Evolutionary conservation across 1,140 invertebrate species (phyloP).

Genomic region (Coboldia fuscipes): DNA sequence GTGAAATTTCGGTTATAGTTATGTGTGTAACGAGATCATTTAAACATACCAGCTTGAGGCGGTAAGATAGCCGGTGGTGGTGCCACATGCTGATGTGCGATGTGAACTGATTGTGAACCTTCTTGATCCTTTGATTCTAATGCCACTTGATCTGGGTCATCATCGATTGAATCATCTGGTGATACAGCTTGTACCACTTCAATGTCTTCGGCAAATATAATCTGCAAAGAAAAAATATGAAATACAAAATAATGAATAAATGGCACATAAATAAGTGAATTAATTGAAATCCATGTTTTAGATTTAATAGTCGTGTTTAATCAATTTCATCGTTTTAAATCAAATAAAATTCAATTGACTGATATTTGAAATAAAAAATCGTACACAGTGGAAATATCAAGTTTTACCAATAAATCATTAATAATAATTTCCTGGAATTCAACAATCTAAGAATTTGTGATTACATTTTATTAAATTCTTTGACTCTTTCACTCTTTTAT

Average conservation of each 20-base stretch:
- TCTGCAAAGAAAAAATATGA: slow-evolving; percentile 17
- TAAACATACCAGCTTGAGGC: too few species aligned
- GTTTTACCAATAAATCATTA: too few species aligned
- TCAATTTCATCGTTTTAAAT: not conserved
- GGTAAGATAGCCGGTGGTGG: slow-evolving; percentile 26
- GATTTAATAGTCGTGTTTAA: too few species aligned
- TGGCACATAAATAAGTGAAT: not conserved
- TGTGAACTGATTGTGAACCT: slow-evolving; percentile 23
- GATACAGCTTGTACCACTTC: slow-evolving; percentile 38
- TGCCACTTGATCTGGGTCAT: slow-evolving; percentile 37
- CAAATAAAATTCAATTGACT: not conserved
- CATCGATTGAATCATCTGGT: slow-evolving; percentile 24
- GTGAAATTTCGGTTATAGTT: too few species aligned
- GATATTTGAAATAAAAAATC: not conserved
- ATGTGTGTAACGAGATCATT: too few species aligned
- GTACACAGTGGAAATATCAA: too few species aligned
- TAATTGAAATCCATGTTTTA: not conserved
- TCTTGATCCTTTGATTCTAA: slow-evolving; percentile 40
- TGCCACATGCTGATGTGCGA: slow-evolving; percentile 28
- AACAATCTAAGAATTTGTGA: too few species aligned
- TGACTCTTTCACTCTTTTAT: too few species aligned
- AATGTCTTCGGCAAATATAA: slow-evolving; percentile 30
- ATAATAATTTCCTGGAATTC: too few species aligned
- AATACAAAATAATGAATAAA: not conserved
- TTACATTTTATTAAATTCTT: too few species aligned